Evolutionary conservation across 2,113 vertebrate species (phyloP).

Genomic region (Columba livia): DNA sequence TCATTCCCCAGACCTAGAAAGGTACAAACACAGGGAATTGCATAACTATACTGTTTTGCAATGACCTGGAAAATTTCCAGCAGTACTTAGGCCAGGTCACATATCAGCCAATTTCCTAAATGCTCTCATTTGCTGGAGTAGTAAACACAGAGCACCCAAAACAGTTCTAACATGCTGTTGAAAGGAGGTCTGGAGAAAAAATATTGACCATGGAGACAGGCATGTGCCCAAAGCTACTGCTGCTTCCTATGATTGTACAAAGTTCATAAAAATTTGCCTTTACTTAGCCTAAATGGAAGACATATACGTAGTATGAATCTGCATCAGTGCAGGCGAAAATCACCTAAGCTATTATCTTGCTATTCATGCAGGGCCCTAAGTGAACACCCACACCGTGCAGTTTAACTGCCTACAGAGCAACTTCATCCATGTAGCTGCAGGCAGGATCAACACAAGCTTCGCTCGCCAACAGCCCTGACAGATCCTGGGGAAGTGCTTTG

Average conservation of each 20-base stretch:
- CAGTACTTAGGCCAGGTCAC: neutral
- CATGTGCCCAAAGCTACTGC: neutral
- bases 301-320: fast-evolving
- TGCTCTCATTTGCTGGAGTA: neutral
- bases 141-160: neutral
- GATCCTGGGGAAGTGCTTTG: no score
- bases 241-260: fast-evolving
- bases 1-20: neutral
- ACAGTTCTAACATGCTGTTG: neutral
- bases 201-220: neutral
- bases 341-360: neutral
- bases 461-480: fast-evolving
- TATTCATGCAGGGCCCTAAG: neutral
- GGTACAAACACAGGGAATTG: neutral
- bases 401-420: neutral
- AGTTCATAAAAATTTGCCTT: neutral
- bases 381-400: fast-evolving
- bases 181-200: neutral
- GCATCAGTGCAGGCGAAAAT: neutral
- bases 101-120: neutral
- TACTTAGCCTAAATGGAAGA: neutral
- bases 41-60: fast-evolving
- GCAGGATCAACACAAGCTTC: fast-evolving
- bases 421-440: fast-evolving
- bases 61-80: neutral